Evolutionary conservation across 2,113 vertebrate genomes (phyloP), one percentile per base, ranked within the genome.

Genomic region (Recurvirostra avosetta): DNA sequence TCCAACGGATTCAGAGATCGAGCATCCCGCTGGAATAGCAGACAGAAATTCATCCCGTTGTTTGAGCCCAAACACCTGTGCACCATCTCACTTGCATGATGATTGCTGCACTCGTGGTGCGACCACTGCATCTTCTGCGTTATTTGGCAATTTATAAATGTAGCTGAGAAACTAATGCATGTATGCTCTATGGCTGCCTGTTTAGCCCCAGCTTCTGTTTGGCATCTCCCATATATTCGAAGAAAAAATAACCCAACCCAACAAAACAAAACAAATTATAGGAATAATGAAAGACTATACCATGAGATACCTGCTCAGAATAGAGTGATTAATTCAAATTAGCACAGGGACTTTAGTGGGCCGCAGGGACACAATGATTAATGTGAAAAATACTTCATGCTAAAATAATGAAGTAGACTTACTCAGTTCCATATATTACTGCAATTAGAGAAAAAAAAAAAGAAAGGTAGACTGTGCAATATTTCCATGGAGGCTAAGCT

Each of bases 321-420:
- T 6, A 82, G 49, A 89, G 66, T 9, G 32, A 96, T 96, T 95
- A 96, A 97, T 96, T 88, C 63, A 95, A 86, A 93, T 97, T 96
- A 96, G 84, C 92, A 82, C 5, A 36, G 90, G 86, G 77, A 76
- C 30, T 95, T 91, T 8, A 89, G 84, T 62, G 70, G 90, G 58
- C 87, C 13, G 3, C 5, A 4, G 92, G 71, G 80, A 94, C 81
- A 79, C 6, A 12, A 68, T 93, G 77, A 96, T 95, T 96, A 90
- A 96, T 88, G 87, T 52, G 93, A 76, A 91, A 94, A 75, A 85
- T 85, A 72, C 49, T 91, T 96, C 87, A 92, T 82, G 93, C 80
- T 94, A 90, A 61, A 96, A 96, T 94, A 96, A 97, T 84, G 90
- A 90, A 93, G 81, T 68, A 91, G 80, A 76, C 45, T 79, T 79